A percentile compares a stretch with the other conserved stretches of the same genome.
phyloP scores from a whole-genome alignment of 2,113 vertebrate genomes.

The Phalacrocorax brasilianus region DNA sequence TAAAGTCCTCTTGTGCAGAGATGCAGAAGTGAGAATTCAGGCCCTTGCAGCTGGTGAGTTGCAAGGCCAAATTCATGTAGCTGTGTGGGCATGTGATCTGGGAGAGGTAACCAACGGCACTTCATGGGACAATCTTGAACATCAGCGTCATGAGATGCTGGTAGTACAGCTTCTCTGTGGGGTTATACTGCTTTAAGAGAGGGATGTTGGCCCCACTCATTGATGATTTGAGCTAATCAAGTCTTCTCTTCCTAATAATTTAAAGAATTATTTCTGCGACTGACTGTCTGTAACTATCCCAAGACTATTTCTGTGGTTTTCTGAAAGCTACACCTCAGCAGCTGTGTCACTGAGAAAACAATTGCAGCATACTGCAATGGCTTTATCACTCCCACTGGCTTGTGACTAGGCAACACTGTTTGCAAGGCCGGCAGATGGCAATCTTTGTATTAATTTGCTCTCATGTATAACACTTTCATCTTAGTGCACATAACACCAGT shows the following conservation, averaged over 20 bases:
- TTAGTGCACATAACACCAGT: neutral
- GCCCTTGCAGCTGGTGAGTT: neutral
- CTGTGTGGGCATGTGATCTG: neutral
- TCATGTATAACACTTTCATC: neutral
- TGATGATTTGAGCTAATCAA: neutral
- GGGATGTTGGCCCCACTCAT: neutral
- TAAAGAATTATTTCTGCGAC: neutral
- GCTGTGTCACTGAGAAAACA: neutral
- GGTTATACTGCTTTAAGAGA: neutral
- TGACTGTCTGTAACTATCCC: neutral
- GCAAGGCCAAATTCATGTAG: neutral
- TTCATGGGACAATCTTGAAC: neutral
- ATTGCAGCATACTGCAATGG: neutral
- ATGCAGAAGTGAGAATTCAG: neutral
- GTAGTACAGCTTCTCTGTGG: neutral
- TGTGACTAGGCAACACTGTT: neutral
- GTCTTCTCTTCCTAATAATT: neutral
- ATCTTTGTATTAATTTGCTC: neutral
- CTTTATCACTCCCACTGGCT: neutral
- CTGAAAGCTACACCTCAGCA: neutral
- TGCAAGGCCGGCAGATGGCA: conserved; percentile 16
- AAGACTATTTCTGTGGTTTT: neutral
- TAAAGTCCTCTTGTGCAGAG: neutral
- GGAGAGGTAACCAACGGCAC: neutral
- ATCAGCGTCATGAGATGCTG: neutral